Evolutionary conservation across 2,888 invertebrate genomes (phyloP).

Genomic region (Sarcophaga caerulescens): DNA sequence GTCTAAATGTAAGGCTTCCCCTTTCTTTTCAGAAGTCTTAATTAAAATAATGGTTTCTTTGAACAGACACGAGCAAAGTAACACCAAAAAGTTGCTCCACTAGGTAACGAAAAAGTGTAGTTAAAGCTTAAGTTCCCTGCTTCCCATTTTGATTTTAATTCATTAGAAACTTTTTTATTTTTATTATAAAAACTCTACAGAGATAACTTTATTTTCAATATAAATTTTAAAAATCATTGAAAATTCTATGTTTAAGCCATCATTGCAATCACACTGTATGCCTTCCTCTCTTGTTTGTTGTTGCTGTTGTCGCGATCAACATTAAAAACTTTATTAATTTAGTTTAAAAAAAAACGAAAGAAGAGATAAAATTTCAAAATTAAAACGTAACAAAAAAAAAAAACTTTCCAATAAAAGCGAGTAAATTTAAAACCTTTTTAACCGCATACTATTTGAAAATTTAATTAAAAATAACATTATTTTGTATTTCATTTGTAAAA

Average conservation of each 20-base stretch:
- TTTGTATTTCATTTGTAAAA: slow-evolving; percentile 56
- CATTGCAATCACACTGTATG: background rate
- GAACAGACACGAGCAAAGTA: too few relatives aligned
- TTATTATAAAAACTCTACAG: too few relatives aligned
- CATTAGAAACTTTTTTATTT: too few relatives aligned
- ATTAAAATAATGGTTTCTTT: too few relatives aligned
- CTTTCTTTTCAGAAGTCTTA: too few relatives aligned
- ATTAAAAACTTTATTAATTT: slow-evolving; percentile 57
- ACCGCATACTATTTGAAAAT: slow-evolving; percentile 61
- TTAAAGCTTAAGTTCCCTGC: too few relatives aligned
- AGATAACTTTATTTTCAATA: background rate
- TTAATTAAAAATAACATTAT: slow-evolving; percentile 67
- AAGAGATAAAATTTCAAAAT: background rate
- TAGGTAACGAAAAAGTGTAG: too few relatives aligned
- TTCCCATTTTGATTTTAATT: too few relatives aligned
- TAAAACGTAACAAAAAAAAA: slow-evolving; percentile 15
- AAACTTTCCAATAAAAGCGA: background rate
- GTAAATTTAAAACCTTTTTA: slow-evolving; percentile 60
- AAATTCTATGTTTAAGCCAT: background rate
- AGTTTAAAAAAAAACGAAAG: background rate
- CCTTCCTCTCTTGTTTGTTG: too few relatives aligned
- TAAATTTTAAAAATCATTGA: slow-evolving; percentile 42
- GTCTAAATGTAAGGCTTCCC: too few relatives aligned
- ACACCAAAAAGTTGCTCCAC: too few relatives aligned
- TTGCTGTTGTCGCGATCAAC: too few relatives aligned